phyloP scores from a whole-genome alignment of 2,113 vertebrate species.

The Columba livia region DNA sequence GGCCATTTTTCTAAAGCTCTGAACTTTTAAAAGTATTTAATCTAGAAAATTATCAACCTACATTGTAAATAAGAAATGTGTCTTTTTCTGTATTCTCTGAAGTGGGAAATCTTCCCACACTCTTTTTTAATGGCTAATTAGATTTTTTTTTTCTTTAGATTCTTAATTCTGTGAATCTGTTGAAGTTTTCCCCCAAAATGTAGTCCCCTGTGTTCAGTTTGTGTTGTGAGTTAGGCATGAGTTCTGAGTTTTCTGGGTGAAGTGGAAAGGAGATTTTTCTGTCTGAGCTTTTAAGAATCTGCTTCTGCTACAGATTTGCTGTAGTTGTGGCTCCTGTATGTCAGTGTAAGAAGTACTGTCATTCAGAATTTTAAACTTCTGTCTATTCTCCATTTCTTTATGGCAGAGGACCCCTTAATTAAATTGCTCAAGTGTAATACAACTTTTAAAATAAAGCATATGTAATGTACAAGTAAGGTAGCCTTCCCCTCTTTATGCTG shows the following conservation, averaged over 20 bases:
- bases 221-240: not conserved
- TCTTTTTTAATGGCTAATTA: not conserved
- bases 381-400: not conserved
- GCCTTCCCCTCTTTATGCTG: not conserved
- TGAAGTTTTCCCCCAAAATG: not conserved
- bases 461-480: not conserved
- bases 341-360: not conserved
- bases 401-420: not conserved
- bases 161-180: not conserved
- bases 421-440: not conserved
- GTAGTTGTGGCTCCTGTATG: not conserved
- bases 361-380: not conserved
- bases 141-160: not conserved
- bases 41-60: not conserved
- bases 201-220: not conserved
- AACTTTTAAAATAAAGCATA: not conserved
- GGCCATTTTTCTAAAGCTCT: not conserved
- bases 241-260: not conserved
- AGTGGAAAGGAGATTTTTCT: not conserved
- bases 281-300: not conserved
- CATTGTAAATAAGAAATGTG: not conserved
- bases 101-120: not conserved
- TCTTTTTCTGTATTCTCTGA: not conserved
- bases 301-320: not conserved
- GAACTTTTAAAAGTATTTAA: not conserved